Conservation (phyloP, 2,888 invertebrate genomes). For the Mantis religiosa region DNA sequence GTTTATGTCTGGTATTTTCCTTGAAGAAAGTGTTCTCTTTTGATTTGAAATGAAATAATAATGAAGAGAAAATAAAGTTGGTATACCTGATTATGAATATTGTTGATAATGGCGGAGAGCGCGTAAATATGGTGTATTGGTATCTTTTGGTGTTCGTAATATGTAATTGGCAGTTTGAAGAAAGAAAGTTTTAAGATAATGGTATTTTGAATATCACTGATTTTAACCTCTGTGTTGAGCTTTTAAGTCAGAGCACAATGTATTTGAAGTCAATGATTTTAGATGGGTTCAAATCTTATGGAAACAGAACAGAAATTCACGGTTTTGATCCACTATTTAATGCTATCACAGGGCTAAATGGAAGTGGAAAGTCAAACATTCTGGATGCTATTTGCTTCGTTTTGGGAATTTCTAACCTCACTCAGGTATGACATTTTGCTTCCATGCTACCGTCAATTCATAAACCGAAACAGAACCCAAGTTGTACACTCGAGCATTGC, state of each 20-base stretch:
- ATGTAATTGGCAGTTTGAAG: too few species aligned
- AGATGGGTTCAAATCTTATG: conserved; percentile 98
- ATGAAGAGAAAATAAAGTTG: too few species aligned
- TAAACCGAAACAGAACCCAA: background rate
- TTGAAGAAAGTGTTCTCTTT: too few species aligned
- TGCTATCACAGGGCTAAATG: conserved; percentile 96
- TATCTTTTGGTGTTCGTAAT: too few species aligned
- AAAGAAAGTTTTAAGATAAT: too few species aligned
- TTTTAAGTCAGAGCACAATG: conserved; percentile 53
- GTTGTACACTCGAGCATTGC: background rate
- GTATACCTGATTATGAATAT: too few species aligned
- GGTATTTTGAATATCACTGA: too few species aligned
- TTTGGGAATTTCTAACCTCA: conserved; percentile 87
- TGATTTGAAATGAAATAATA: too few species aligned
- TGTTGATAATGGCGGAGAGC: too few species aligned
- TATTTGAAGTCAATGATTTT: conserved; percentile 85
- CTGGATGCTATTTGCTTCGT: conserved; percentile 97
- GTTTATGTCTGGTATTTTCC: too few species aligned
- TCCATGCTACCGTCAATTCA: background rate
- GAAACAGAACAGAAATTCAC: conserved; percentile 82
- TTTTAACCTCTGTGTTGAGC: too few species aligned
- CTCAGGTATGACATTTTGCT: conserved; percentile 63
- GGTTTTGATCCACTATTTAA: conserved; percentile 94
- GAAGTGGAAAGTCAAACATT: conserved; percentile 96
- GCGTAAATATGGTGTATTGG: too few species aligned